Evolutionary conservation across 2,113 vertebrate genomes (phyloP), one percentile per base, ranked within the genome.

Genomic region (Mustela nigripes): DNA sequence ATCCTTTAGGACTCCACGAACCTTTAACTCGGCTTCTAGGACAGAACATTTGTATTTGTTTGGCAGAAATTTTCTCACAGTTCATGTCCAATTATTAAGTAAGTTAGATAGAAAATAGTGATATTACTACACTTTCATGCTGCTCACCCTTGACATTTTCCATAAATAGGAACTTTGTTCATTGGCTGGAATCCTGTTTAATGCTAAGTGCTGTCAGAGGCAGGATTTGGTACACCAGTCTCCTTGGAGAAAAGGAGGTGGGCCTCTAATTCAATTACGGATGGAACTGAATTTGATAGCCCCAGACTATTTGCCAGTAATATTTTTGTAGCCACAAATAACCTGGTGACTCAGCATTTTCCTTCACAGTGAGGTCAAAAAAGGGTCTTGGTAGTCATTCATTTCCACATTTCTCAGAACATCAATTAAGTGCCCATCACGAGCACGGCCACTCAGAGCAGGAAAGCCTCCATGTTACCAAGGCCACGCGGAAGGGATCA

Each of bases 141-240:
- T 91, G 96, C 84, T 95, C 87, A 42, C 24, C 62, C 80, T 88
- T 97, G 90, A 97, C 84, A 95, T 97, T 97, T 93, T 95, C 91
- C 73, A 87, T 69, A 81, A 98, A 95, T 56, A 94, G 56, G 83
- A 95, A 95, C 45, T 92, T 97, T 60, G 12, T 63, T 96, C 63
- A 69, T 39, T 88, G 83, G 67, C 63, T 89, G 56, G 48, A 96
- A 67, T 88, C 60, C 58, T 88, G 50, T 85, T 92, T 96, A 74
- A 79, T 85, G 85, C 56, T 93, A 84, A 91, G 67, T 60, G 48
- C 28, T 53, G 63, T 95, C 95, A 95, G 96, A 97, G 95, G 78
- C 56, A 82, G 36, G 73, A 33, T 93, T 69, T 86, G 65, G 31
- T 58, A 78, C 5, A 82, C n/a, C 80, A 83, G 8, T 88, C 71